These are phyloP conservation scores for Xylophagus ater DNA, from an alignment of 2,888 invertebrate genomes.

Conservation along the genomic window DNA sequence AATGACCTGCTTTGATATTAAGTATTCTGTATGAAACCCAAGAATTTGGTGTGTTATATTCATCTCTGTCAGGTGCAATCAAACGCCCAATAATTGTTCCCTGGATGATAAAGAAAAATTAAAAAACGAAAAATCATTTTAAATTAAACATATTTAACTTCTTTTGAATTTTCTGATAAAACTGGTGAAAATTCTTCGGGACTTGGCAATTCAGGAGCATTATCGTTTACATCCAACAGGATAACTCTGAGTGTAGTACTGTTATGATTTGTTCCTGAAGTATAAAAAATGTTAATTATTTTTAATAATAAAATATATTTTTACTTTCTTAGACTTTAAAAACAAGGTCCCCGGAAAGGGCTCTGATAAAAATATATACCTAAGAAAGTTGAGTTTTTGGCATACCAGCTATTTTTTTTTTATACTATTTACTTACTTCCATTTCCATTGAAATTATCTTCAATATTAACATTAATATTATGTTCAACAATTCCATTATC, in stretches of 20 bases:
- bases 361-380: too few relatives aligned
- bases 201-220: slow-evolving; percentile 43
- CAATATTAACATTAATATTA: slow-evolving; percentile 41
- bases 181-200: slow-evolving; percentile 19
- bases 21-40: slow-evolving; percentile 43
- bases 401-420: slow-evolving; percentile 18
- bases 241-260: slow-evolving; percentile 33
- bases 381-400: slow-evolving; percentile 10
- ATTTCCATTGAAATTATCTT: slow-evolving; percentile 43
- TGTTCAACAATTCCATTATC: slow-evolving; percentile 42
- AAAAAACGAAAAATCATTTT: neutral
- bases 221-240: slow-evolving; percentile 51
- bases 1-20: slow-evolving; percentile 27
- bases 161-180: slow-evolving; percentile 24
- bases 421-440: slow-evolving; percentile 34
- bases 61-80: slow-evolving; percentile 44
- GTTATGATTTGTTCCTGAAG: slow-evolving; percentile 22
- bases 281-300: too few relatives aligned
- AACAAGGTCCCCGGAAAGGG: too few relatives aligned
- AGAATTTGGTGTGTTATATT: slow-evolving; percentile 44
- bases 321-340: too few relatives aligned
- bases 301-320: too few relatives aligned
- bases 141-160: neutral
- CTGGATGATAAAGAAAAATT: slow-evolving; percentile 1
- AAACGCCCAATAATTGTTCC: slow-evolving; percentile 26